phyloP scores from a whole-genome alignment of 2,113 vertebrate genomes.

The Hippopotamus amphibius region DNA sequence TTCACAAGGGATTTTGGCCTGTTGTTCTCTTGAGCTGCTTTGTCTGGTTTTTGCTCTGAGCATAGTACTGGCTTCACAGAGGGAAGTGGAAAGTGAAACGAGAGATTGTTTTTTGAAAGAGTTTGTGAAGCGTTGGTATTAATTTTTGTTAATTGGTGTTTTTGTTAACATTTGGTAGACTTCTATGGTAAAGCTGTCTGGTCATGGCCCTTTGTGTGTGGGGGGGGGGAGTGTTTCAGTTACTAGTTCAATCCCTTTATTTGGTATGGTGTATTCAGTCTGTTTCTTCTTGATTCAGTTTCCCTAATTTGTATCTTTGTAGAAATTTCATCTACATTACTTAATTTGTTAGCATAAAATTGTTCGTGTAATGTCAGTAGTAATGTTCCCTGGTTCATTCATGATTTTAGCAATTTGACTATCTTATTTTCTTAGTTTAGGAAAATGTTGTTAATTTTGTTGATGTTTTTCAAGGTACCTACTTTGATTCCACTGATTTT shows the following conservation, averaged over 20 bases:
- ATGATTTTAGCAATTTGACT: not conserved
- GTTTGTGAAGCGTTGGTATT: not conserved
- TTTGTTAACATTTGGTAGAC: not conserved
- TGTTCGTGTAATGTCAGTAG: not conserved
- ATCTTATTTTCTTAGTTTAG: not conserved
- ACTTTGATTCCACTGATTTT: not conserved
- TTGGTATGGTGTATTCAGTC: not conserved
- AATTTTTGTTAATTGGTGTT: not conserved
- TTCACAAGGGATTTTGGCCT: not conserved
- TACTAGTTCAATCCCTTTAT: not conserved
- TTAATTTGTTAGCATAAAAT: slow-evolving; percentile 28
- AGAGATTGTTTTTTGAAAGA: not conserved
- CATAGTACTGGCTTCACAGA: not conserved
- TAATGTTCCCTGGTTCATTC: not conserved
- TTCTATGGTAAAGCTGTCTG: not conserved
- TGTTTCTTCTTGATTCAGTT: not conserved
- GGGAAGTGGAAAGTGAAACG: not conserved
- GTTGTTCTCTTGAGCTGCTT: not conserved
- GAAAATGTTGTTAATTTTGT: slow-evolving; percentile 4
- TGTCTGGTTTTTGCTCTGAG: not conserved
- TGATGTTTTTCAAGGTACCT: not conserved
- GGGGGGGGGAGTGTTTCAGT: not conserved
- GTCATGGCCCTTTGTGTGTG: not conserved
- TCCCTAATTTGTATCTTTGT: not conserved
- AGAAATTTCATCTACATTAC: not conserved